A percentile compares a stretch with the other conserved stretches of the same genome.
Conservation (phyloP, 2,113 vertebrate genomes). For the Sinocyclocheilus anophthalmus region DNA sequence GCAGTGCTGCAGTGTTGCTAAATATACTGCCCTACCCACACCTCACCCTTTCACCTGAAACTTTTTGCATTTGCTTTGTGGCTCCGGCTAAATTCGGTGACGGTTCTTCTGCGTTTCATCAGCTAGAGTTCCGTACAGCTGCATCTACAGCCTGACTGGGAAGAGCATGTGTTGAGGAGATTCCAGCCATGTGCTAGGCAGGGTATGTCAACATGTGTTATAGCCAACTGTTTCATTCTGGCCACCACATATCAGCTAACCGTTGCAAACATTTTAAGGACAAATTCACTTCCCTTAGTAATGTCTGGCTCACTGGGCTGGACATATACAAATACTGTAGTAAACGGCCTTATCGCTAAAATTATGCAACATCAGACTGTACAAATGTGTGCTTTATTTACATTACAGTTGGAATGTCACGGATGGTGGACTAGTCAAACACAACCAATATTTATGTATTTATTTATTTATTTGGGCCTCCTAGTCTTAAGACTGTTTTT, state of each 20-base stretch:
- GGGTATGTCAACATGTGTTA: slow-evolving; percentile 62
- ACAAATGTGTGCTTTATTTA: not conserved
- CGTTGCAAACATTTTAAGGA: slow-evolving; percentile 65
- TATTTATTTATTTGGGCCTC: not conserved
- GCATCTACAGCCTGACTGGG: slow-evolving; percentile 57
- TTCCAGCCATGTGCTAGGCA: slow-evolving; percentile 68
- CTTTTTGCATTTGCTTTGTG: not conserved
- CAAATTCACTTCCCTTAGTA: slow-evolving; percentile 25
- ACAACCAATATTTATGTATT: not conserved
- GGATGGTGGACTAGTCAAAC: not conserved
- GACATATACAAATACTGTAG: slow-evolving; percentile 14
- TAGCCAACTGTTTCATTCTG: slow-evolving; percentile 70
- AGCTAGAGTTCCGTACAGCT: slow-evolving; percentile 8
- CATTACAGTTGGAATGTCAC: not conserved
- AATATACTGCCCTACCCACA: slow-evolving; percentile 22
- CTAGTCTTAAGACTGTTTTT: no score
- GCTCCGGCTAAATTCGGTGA: slow-evolving; percentile 6
- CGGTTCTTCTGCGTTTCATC: not conserved
- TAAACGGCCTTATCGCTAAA: not conserved
- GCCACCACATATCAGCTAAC: slow-evolving; percentile 61
- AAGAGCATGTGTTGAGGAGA: slow-evolving; percentile 65
- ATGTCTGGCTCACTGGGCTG: slow-evolving; percentile 21
- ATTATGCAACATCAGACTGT: not conserved
- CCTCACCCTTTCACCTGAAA: slow-evolving; percentile 30
- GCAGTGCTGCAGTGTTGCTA: slow-evolving; percentile 25